A percentile compares a stretch with the other conserved stretches of the same genome.
Evolutionary conservation across 1,140 invertebrate species (phyloP).

Genomic region (Atta colombica): DNA sequence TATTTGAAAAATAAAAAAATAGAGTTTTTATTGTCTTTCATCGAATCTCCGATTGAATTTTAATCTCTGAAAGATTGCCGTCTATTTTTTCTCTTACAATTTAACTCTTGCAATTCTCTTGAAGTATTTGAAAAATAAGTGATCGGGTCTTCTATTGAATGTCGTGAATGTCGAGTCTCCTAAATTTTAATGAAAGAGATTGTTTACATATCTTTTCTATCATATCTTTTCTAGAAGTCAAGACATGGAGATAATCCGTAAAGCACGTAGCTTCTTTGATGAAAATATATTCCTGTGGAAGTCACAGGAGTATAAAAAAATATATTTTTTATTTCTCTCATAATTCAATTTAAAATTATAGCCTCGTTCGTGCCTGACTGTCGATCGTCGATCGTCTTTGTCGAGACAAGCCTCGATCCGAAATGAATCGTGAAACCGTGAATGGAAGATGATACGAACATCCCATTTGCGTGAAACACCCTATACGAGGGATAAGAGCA

Average conservation of each 20-base stretch:
- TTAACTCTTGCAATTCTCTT: too few relatives aligned
- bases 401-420: not conserved
- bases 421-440: not conserved
- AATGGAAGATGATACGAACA: not conserved
- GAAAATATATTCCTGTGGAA: too few relatives aligned
- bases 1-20: not conserved
- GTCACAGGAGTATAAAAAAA: too few relatives aligned
- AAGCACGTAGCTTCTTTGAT: too few relatives aligned
- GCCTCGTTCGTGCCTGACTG: not conserved
- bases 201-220: too few relatives aligned
- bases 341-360: not conserved
- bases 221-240: too few relatives aligned
- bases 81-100: too few relatives aligned
- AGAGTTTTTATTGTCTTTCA: not conserved
- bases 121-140: too few relatives aligned
- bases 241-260: too few relatives aligned
- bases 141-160: too few relatives aligned
- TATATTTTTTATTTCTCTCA: not conserved
- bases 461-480: slow-evolving; percentile 4
- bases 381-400: not conserved
- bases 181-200: too few relatives aligned
- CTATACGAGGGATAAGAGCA: slow-evolving; percentile 52
- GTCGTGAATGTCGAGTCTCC: too few relatives aligned
- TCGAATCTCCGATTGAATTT: not conserved
- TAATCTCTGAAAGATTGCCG: not conserved